These are phyloP conservation scores for Scelioninae gen. 1 DNA, from an alignment of 2,888 invertebrate species.

Conservation along the genomic window DNA sequence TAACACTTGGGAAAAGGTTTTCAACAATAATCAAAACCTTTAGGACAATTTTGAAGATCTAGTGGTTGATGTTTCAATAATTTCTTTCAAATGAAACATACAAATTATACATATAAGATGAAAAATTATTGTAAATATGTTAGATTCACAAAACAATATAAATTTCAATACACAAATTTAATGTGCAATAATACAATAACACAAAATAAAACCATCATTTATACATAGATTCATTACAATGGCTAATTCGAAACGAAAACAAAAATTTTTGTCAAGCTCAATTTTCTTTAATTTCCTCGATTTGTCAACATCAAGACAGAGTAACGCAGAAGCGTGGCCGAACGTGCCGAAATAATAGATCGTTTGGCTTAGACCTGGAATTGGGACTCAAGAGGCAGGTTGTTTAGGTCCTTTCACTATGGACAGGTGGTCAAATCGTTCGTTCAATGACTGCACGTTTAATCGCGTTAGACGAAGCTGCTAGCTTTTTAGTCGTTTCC, in stretches of 20 bases:
- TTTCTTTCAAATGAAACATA: no score
- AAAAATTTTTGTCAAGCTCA: no score
- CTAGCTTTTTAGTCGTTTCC: conserved; percentile 76
- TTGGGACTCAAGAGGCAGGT: conserved; percentile 73
- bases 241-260: no score
- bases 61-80: not conserved
- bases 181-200: no score
- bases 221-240: no score
- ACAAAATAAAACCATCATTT: no score
- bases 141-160: no score
- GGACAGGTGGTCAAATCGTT: conserved; percentile 65
- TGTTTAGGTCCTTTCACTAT: conserved; percentile 72
- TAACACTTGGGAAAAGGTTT: conserved; percentile 36
- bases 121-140: no score
- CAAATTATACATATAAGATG: no score
- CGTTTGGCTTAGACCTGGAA: conserved; percentile 76
- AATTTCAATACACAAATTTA: no score
- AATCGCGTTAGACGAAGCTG: conserved; percentile 74
- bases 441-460: conserved; percentile 37
- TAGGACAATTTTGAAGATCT: conserved; percentile 46
- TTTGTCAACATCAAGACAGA: conserved; percentile 29
- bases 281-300: conserved; percentile 5
- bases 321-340: conserved; percentile 67
- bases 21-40: conserved; percentile 24
- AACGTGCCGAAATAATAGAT: conserved; percentile 80